A percentile compares a stretch with the other conserved stretches of the same genome.
Evolutionary conservation across 2,113 vertebrate genomes (phyloP).

Genomic region (Zosterops borbonicus): DNA sequence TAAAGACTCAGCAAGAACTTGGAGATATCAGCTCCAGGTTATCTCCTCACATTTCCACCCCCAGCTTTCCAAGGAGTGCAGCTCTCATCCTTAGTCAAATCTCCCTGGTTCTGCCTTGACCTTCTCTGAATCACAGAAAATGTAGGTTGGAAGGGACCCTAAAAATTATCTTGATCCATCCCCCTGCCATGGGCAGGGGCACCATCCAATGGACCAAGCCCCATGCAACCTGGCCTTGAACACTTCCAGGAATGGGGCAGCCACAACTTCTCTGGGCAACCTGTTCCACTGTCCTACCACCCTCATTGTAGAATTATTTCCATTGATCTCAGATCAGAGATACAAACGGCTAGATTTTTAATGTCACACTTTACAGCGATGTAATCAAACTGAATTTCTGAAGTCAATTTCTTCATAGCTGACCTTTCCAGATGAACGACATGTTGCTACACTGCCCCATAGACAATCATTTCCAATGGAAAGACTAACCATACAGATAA

Average conservation of each 20-base stretch:
- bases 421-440: conserved; percentile 62
- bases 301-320: neutral
- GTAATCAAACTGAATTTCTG: conserved; percentile 55
- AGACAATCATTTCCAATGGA: conserved; percentile 35
- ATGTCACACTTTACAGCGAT: neutral
- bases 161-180: neutral
- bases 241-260: neutral
- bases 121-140: neutral
- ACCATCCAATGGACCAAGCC: neutral
- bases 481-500: conserved; percentile 51
- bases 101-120: neutral
- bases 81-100: rapidly evolving
- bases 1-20: neutral
- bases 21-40: neutral
- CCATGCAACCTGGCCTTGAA: neutral
- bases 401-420: conserved; percentile 66
- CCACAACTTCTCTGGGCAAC: neutral
- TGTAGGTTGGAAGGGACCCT: neutral
- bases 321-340: neutral
- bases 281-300: neutral
- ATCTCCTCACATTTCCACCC: neutral
- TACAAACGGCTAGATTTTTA: conserved; percentile 15
- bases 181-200: neutral
- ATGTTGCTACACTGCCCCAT: neutral
- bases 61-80: neutral